Base-by-base conservation (phyloP, 2,888 invertebrate species). In the Hofmannophila pseudospretella region DNA sequence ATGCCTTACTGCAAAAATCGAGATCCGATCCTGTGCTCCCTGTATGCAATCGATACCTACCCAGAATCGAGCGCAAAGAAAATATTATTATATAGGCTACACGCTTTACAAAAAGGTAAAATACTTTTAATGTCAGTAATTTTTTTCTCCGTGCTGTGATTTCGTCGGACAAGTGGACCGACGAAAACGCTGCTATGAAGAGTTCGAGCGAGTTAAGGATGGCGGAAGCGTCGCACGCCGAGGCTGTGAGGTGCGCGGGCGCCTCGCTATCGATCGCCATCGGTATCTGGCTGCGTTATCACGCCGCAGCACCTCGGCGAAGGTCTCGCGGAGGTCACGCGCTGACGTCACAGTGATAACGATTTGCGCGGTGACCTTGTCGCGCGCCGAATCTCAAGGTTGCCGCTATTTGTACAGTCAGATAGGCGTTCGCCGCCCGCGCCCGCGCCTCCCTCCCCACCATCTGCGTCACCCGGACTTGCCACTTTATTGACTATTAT, bases 311-410 rank as follows among this genome's bases (percentile, higher is more conserved):
- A 81, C 81, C 82, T 80, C 77, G 59, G 60, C 68, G 58, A 68
- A 68, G 69, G 69, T 68, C 68, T 47, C 54, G 44, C 59, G 81
- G 79, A 85, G 85, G 85, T 86, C 80, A 73, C 64, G 55, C 64
- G 71, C 69, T 81, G 77, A 85, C 86, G 85, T 84, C 82, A 84
- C 73, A 57, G 67, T 85, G 86, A 86, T 86, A 86, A 86, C 82
- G 77, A 84, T 85, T 84, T 76, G 85, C 84, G 79, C 77, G 75
- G 65, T 84, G 85, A 84, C 85, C 85, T 85, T 86, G 85, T 72
- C 81, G 75, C 74, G 76, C 79, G 81, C 82, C 81, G 75, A 86
- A 86, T 76, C 67, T 72, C 85, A 85, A 86, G 85, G 85, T 81
- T 69, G 72, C 72, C 66, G 75, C 79, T 82, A 84, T 86, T 85